phyloP scores from a whole-genome alignment of 1,140 invertebrate genomes.

The Bombyx mandarina region DNA sequence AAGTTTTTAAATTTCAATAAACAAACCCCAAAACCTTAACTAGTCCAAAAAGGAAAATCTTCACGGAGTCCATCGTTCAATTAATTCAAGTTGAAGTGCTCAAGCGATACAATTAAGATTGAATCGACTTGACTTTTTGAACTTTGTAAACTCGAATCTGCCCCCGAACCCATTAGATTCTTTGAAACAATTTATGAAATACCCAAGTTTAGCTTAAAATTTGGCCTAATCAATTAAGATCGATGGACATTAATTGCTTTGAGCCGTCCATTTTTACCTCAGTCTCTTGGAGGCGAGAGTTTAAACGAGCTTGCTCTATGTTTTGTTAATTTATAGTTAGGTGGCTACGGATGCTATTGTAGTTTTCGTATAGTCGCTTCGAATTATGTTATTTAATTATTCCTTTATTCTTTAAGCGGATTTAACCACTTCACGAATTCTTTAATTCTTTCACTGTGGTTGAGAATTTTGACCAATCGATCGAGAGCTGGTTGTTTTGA shows the following conservation, averaged over 20 bases:
- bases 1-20: too few species aligned
- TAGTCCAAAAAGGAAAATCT: not conserved
- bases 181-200: conserved; percentile 44
- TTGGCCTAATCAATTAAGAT: conserved; percentile 21
- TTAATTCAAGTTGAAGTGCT: conserved; percentile 31
- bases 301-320: not conserved
- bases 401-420: too few species aligned
- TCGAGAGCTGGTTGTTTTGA: too few species aligned
- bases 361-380: too few species aligned
- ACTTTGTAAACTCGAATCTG: conserved; percentile 25
- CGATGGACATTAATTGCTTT: conserved; percentile 14
- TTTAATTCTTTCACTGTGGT: too few species aligned
- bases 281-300: not conserved
- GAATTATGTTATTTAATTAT: too few species aligned
- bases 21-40: too few species aligned
- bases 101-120: conserved; percentile 44
- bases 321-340: too few species aligned
- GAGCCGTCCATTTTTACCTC: conserved; percentile 1
- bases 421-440: too few species aligned
- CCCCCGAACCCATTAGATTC: conserved; percentile 36
- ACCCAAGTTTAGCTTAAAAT: conserved; percentile 9
- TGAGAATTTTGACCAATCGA: too few species aligned
- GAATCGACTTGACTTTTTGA: conserved; percentile 31
- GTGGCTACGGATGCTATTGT: too few species aligned
- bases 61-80: not conserved